Percentiles rank a stretch among this genome's conserved stretches.
phyloP scores from a whole-genome alignment of 2,113 vertebrate genomes.

The Phrynosoma platyrhinos region DNA sequence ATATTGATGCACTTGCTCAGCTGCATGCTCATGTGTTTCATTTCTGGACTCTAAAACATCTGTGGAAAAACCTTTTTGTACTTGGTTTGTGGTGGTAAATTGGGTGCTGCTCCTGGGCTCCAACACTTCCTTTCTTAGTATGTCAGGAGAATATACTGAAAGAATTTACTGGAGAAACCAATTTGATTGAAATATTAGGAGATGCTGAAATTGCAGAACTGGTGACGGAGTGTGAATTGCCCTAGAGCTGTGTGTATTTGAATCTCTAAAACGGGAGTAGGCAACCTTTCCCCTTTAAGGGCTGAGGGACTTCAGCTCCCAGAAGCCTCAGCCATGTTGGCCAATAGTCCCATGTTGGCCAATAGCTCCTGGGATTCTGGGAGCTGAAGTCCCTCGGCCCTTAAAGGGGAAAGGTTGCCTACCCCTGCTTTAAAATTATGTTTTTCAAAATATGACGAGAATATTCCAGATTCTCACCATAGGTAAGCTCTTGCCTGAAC shows the following conservation, averaged over 20 bases:
- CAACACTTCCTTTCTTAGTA: not conserved
- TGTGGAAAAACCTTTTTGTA: not conserved
- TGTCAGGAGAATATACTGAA: constrained; percentile 13
- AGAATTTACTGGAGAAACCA: not conserved
- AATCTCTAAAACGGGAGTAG: no score
- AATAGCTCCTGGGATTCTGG: no score
- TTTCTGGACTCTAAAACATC: not conserved
- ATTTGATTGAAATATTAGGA: not conserved
- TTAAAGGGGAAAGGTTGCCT: no score
- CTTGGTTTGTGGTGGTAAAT: fast-evolving
- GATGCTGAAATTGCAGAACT: not conserved
- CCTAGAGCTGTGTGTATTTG: constrained; percentile 6
- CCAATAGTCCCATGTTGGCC: no score
- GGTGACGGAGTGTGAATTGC: not conserved
- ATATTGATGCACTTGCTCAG: fast-evolving
- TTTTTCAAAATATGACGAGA: constrained; percentile 4
- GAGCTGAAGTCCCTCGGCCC: no score
- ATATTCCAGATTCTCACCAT: constrained; percentile 8
- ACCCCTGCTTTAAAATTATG: no score
- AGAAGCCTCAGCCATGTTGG: no score
- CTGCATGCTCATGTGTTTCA: not conserved
- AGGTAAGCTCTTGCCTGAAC: not conserved
- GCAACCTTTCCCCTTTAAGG: no score
- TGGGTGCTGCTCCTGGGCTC: not conserved
- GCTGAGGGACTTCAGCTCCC: no score